A percentile compares a stretch with the other conserved stretches of the same genome.
phyloP scores from a whole-genome alignment of 2,797 vertebrate genomes.

The Euphonia xanthogaster region DNA sequence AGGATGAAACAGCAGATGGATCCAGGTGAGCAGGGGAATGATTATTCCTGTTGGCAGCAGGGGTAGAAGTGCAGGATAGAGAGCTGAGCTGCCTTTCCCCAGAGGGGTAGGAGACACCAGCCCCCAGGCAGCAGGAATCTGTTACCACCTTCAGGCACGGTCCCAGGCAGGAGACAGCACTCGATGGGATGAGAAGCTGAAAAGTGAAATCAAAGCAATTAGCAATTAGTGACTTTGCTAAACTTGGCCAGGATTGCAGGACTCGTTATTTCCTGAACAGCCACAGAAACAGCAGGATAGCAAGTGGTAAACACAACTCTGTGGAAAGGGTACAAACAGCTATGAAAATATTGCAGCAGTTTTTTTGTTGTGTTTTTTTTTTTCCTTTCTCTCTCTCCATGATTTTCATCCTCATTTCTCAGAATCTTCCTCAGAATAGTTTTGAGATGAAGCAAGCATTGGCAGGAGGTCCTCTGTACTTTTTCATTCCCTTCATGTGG shows the following conservation, averaged over 20 bases:
- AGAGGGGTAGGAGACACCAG: neutral
- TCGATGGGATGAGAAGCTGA: neutral
- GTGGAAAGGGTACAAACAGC: neutral
- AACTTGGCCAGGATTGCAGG: neutral
- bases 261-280: neutral
- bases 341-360: neutral
- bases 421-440: slow-evolving; percentile 11
- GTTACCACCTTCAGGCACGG: neutral
- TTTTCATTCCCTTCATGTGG: neutral
- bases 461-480: neutral
- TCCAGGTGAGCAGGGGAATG: accelerated
- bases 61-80: neutral
- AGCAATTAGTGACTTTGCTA: neutral
- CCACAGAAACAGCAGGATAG: neutral
- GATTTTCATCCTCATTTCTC: neutral
- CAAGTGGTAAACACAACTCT: neutral
- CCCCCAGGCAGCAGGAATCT: neutral
- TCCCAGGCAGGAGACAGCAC: neutral
- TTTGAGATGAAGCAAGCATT: neutral
- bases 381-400: no score
- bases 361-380: neutral
- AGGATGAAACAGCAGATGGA: neutral
- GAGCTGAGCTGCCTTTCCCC: neutral
- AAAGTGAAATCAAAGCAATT: slow-evolving; percentile 22
- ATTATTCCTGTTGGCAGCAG: neutral